A percentile compares a stretch with the other conserved stretches of the same genome.
Conservation (phyloP, 2,888 invertebrate genomes). For the Eristalis intricaria region DNA sequence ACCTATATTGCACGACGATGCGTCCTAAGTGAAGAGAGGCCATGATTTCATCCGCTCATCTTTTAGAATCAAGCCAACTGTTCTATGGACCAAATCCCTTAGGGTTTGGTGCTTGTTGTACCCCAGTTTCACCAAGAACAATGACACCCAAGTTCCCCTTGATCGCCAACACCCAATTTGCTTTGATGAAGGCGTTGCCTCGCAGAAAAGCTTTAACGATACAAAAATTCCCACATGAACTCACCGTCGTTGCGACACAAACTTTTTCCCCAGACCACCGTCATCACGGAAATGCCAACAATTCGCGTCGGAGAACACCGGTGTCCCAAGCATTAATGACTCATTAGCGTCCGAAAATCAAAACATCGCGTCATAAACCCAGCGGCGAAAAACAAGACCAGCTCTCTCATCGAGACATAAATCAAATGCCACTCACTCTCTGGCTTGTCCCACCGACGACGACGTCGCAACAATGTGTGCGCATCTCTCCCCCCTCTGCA, state of each 20-base stretch:
- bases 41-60: too few species aligned
- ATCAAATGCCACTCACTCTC: conserved; percentile 23
- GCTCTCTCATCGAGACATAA: conserved; percentile 27
- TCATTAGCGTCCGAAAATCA: conserved; percentile 1
- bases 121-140: too few species aligned
- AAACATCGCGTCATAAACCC: background rate
- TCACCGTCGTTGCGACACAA: background rate
- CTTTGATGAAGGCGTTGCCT: too few species aligned
- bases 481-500: background rate
- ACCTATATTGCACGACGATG: too few species aligned
- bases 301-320: background rate
- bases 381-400: background rate
- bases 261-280: background rate
- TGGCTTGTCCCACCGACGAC: background rate
- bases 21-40: too few species aligned
- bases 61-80: too few species aligned
- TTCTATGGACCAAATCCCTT: too few species aligned
- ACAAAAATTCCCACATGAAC: background rate
- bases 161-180: too few species aligned
- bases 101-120: too few species aligned
- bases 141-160: too few species aligned
- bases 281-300: background rate
- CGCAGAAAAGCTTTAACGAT: background rate
- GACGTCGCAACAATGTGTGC: background rate
- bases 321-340: background rate